These are phyloP conservation scores for Plestiodon gilberti DNA, from an alignment of 2,113 vertebrate species.

Conservation along the genomic window DNA sequence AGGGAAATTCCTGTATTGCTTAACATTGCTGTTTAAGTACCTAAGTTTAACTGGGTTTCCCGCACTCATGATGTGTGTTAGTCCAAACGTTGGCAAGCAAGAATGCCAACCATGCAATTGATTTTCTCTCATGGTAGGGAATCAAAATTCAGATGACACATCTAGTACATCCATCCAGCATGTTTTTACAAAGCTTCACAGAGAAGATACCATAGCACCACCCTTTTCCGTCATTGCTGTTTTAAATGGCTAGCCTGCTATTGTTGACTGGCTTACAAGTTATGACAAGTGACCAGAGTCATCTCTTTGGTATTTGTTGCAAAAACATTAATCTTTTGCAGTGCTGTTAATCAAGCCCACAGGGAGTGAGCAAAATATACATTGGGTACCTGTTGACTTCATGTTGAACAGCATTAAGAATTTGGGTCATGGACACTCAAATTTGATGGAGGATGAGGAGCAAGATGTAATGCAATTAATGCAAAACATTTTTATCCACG, in stretches of 20 bases:
- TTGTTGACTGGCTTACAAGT: constrained; percentile 62
- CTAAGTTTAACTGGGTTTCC: not conserved
- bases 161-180: constrained; percentile 43
- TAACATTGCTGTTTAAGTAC: constrained; percentile 17
- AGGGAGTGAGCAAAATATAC: constrained; percentile 20
- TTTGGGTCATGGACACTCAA: constrained; percentile 17
- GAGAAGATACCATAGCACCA: constrained; percentile 52
- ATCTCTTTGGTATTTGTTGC: constrained; percentile 63
- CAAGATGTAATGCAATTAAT: constrained; percentile 43
- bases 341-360: constrained; percentile 55
- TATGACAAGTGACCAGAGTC: constrained; percentile 64
- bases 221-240: constrained; percentile 62
- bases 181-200: constrained; percentile 40
- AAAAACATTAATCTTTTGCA: constrained; percentile 53
- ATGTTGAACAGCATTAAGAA: not conserved
- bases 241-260: constrained; percentile 61
- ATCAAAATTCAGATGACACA: constrained; percentile 34
- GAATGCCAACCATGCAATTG: constrained; percentile 4
- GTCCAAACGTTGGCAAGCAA: not conserved
- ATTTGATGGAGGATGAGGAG: constrained; percentile 27
- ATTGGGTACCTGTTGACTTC: not conserved
- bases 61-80: not conserved
- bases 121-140: not conserved
- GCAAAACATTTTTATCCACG: constrained; percentile 12
- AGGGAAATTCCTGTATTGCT: not conserved